A percentile compares a stretch with the other conserved stretches of the same genome.
These are phyloP conservation scores for Heliconius congener DNA, from an alignment of 1,140 invertebrate genomes.

Conservation along the genomic window DNA sequence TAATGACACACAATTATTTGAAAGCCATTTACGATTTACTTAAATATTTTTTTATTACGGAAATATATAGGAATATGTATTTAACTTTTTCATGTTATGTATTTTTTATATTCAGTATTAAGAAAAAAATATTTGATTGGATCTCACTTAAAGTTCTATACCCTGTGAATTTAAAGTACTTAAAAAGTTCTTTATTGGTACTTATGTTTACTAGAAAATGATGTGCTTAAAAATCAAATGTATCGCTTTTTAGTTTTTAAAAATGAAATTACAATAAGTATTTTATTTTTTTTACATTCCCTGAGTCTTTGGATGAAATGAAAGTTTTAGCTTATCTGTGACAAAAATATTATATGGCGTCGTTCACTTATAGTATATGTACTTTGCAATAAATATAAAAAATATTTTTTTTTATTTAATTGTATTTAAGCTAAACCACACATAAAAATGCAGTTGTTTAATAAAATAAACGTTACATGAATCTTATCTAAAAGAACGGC, in stretches of 20 bases:
- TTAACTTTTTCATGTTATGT: background rate
- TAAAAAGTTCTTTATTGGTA: conserved; percentile 2
- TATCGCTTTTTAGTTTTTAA: background rate
- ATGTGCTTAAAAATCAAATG: background rate
- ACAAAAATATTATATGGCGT: background rate
- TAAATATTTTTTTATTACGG: too few species aligned
- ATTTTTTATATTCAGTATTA: conserved; percentile 5
- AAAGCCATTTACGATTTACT: too few species aligned
- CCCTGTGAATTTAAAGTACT: conserved; percentile 11
- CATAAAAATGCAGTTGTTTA: too few species aligned
- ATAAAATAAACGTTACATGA: too few species aligned
- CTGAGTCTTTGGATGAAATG: background rate
- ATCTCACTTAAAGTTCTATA: background rate
- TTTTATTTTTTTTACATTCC: conserved; percentile 7
- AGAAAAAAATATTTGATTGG: background rate
- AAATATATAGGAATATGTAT: background rate
- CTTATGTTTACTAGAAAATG: background rate
- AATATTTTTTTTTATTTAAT: too few species aligned
- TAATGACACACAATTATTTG: too few species aligned
- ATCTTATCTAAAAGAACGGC: too few species aligned
- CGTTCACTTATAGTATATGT: background rate
- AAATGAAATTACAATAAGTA: conserved; percentile 3
- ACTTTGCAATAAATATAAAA: background rate
- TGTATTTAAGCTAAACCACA: too few species aligned
- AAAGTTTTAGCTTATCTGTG: background rate